These are phyloP conservation scores for Harmothoe impar DNA, from an alignment of 2,888 invertebrate species.

Conservation along the genomic window DNA sequence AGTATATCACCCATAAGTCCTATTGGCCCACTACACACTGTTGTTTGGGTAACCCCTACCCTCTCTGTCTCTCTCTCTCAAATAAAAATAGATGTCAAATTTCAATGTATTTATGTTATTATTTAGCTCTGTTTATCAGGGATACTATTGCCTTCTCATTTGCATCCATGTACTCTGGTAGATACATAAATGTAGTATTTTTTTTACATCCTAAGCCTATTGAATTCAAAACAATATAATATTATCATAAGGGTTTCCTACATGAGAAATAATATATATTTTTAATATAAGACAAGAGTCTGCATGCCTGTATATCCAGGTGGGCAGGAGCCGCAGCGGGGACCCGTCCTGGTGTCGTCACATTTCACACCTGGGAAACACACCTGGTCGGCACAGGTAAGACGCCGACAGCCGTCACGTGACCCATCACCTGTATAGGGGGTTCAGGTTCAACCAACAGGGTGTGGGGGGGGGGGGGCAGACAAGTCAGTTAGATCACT, in stretches of 20 bases:
- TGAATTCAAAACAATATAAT: too few relatives aligned
- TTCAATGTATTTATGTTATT: too few relatives aligned
- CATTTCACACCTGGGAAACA: constrained; percentile 86
- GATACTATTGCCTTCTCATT: too few relatives aligned
- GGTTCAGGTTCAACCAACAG: constrained; percentile 68
- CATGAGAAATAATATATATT: too few relatives aligned
- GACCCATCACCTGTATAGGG: constrained; percentile 88
- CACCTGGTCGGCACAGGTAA: constrained; percentile 59
- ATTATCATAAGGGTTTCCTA: too few relatives aligned
- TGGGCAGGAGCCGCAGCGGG: constrained; percentile 87
- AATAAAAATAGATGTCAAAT: too few relatives aligned
- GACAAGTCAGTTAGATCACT: background rate
- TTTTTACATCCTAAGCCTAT: too few relatives aligned
- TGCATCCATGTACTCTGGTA: too few relatives aligned
- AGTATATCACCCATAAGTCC: background rate
- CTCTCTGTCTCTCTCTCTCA: too few relatives aligned
- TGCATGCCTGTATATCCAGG: constrained; percentile 90
- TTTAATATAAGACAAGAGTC: background rate
- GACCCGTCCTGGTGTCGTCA: constrained; percentile 84
- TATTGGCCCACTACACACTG: background rate
- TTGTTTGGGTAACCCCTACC: too few relatives aligned
- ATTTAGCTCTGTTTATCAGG: too few relatives aligned
- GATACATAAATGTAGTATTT: too few relatives aligned
- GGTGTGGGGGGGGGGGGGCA: background rate
- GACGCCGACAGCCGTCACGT: constrained; percentile 74